Base-by-base conservation (phyloP, 2,797 vertebrate genomes). In the Eospalax fontanierii region DNA sequence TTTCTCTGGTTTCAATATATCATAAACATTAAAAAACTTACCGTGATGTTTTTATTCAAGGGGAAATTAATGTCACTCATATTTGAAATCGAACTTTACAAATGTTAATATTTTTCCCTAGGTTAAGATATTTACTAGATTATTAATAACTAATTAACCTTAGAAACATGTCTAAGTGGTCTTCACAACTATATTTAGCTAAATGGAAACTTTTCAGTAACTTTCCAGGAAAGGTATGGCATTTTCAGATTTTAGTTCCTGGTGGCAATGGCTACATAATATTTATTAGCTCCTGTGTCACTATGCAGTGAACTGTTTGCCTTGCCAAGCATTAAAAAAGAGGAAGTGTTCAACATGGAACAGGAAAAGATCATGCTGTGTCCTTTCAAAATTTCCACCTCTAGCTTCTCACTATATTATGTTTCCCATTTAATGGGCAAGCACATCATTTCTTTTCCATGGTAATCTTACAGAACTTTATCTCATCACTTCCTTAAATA, bases 371-470 rank as follows among this genome's bases (percentile, higher is more conserved):
- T 30, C 2, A 6, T 22, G 78, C 46, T 14, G 26, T 46, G 5
- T 61, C 79, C 65, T 83, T 95, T 79, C 73, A 93, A 92, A 79
- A 59, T 40, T 57, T 95, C 54, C 71, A 82, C 89, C 71, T 63
- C 59, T 84, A 85, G 38, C n/a, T 63, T 63, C 21, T 35, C 71
- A 88, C 61, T 6, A 4, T 74, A 19, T 30, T 38, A 35, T 3
- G 4, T 87, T 94, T 89, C 90, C 33, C 16, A 35, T 43, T 96
- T 88, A 65, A n/a, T 91, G 21, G 24, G 7, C 83, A 46, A 96
- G 7, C 18, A 46, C 12, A n/a, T 65, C 57, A 66, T 43, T 84
- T 24, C 26, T 89, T 24, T 76, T 30, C 43, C 35, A 63, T 76
- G 43, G 7, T 18, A 28, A 24, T 46, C 76, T 3, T 59, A 83